A percentile compares a stretch with the other conserved stretches of the same genome.
These are phyloP conservation scores for Agrochola macilenta DNA, from an alignment of 2,888 invertebrate species.

Conservation along the genomic window DNA sequence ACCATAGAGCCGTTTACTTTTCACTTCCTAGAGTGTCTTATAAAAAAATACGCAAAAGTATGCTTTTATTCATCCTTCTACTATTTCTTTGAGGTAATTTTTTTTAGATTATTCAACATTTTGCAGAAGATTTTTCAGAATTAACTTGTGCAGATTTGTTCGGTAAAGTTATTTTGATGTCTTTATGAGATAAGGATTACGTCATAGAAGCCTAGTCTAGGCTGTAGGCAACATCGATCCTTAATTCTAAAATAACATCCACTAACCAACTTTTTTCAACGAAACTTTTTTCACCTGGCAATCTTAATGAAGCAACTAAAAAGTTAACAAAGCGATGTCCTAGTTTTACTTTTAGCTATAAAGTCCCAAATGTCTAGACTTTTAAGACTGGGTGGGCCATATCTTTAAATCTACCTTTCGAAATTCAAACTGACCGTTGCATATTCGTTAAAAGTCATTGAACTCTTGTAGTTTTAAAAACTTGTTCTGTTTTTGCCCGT, in stretches of 20 bases:
- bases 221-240: background rate
- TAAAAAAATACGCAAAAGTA: background rate
- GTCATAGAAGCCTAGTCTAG: too few species aligned
- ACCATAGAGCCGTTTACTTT: constrained; percentile 25
- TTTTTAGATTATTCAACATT: too few species aligned
- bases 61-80: background rate
- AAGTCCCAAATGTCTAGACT: constrained; percentile 63
- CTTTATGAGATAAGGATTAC: background rate
- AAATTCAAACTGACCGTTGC: constrained; percentile 56
- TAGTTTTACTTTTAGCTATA: constrained; percentile 45
- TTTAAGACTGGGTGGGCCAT: constrained; percentile 31
- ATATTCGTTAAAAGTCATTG: constrained; percentile 56
- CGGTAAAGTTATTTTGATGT: background rate
- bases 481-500: constrained; percentile 52
- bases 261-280: background rate
- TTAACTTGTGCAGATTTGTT: background rate
- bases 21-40: background rate
- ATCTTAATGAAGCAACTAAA: constrained; percentile 27
- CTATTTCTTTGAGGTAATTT: background rate
- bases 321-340: constrained; percentile 44
- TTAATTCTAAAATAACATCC: background rate
- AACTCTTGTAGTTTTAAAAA: constrained; percentile 52
- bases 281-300: background rate
- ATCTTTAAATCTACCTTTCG: constrained; percentile 61
- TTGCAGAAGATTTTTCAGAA: background rate